A percentile compares a stretch with the other conserved stretches of the same genome.
Evolutionary conservation across 2,797 vertebrate genomes (phyloP).

Genomic region (Cyprinodon diabolis): DNA sequence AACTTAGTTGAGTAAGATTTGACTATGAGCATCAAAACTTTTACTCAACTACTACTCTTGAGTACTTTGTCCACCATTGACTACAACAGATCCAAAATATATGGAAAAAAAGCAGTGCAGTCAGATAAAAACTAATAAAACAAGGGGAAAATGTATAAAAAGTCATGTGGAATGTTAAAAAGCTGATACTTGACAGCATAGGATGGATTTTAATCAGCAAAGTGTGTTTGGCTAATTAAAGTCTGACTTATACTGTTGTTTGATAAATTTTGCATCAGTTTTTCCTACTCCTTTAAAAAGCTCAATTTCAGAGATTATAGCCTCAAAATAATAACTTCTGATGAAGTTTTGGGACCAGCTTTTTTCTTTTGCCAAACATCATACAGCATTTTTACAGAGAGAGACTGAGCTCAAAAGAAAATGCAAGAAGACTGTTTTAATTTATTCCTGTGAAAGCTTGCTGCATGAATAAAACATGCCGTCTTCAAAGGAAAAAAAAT

Average conservation of each 20-base stretch:
- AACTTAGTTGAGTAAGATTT: no score
- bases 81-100: neutral
- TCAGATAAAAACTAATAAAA: neutral
- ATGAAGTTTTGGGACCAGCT: slow-evolving; percentile 32
- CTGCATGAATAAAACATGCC: slow-evolving; percentile 74
- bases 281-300: slow-evolving; percentile 1
- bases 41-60: no score
- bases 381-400: slow-evolving; percentile 57
- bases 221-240: neutral
- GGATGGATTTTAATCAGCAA: neutral
- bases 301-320: slow-evolving; percentile 12
- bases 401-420: slow-evolving; percentile 55
- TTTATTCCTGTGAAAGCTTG: slow-evolving; percentile 72
- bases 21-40: no score
- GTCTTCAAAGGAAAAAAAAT: slow-evolving; percentile 71
- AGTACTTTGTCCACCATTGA: neutral
- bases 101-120: neutral
- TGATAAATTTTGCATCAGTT: slow-evolving; percentile 1
- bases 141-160: neutral
- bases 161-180: neutral
- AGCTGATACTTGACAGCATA: neutral
- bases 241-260: neutral
- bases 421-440: slow-evolving; percentile 61
- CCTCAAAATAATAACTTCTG: slow-evolving; percentile 5
- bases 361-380: slow-evolving; percentile 58